Evolutionary conservation across 2,888 invertebrate genomes (phyloP).

Genomic region (Acrocyrtus sp.): DNA sequence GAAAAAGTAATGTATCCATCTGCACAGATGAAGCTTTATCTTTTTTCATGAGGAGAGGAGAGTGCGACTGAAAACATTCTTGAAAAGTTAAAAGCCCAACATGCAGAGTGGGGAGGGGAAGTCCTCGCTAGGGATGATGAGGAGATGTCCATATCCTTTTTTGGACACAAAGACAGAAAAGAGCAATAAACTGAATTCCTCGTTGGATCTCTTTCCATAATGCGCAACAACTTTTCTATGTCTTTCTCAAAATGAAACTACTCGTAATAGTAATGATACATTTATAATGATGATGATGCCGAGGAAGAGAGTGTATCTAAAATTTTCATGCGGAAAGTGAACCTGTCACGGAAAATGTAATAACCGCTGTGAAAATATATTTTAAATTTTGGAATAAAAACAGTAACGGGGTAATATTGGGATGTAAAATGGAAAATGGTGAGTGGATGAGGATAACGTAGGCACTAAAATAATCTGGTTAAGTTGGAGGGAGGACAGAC

Average conservation of each 20-base stretch:
- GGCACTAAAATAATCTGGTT: background rate
- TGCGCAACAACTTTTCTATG: background rate
- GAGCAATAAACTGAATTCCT: slow-evolving; percentile 33
- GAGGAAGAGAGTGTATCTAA: too few species aligned
- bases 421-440: too few species aligned
- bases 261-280: background rate
- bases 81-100: background rate
- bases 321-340: background rate
- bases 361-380: background rate
- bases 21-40: background rate
- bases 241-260: background rate
- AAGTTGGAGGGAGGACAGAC: background rate
- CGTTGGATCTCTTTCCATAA: slow-evolving; percentile 9
- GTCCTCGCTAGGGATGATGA: slow-evolving; percentile 9
- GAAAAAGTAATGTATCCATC: background rate
- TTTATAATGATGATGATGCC: background rate
- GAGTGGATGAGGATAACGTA: too few species aligned
- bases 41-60: background rate
- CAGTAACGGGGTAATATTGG: background rate
- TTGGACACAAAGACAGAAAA: slow-evolving; percentile 23
- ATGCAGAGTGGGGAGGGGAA: slow-evolving; percentile 6
- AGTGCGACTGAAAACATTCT: too few species aligned
- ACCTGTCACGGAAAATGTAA: background rate
- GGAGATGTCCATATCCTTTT: slow-evolving; percentile 6
- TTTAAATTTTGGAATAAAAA: too few species aligned